Evolutionary conservation across 2,797 vertebrate species (phyloP), one percentile per base, ranked within the genome.

Genomic region (Melanotaenia trifasciata): DNA sequence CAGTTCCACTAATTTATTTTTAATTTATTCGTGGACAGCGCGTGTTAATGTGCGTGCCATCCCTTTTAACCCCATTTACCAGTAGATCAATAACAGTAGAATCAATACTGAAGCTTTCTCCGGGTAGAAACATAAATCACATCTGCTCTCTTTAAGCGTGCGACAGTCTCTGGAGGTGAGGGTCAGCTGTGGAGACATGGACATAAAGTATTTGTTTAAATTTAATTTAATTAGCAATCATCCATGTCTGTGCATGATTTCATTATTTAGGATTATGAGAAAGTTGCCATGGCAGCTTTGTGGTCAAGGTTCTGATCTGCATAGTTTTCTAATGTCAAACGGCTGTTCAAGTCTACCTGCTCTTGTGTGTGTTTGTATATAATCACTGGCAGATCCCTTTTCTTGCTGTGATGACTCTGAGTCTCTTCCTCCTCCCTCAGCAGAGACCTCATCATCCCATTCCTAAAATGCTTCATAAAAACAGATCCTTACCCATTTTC

Each of bases 101-200:
- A 86, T 92, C 91, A 87, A 93, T 92, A 85, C 22, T 36, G 33
- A 80, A 61, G 80, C 78, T 87, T 78, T 84, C 75, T 71, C 51
- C 74, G 62, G 28, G 59, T 62, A 28, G 28, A 73, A 43, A 43
- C 67, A 63, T 84, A 69, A 91, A 89, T 91, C 84, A 81, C 74
- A 74, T 71, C 59, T 80, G 72, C 54, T 69, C 76, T 78, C 67
- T 67, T 70, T 81, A 81, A 83, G 83, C 54, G 67, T 71, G 76
- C 69, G 75, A 67, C 26, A 3, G 64, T 83, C 73, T 77, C 75
- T 63, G 72, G 77, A 67, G 75, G 50, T 24, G 61, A 70, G 38
- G 70, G 22, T 69, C 58, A 69, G 74, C 66, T 72, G 53, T n/a
- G 13, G 70, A 30, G 58, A 75, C 74, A 51, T 43, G 18, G 24